Evolutionary conservation across 1,140 invertebrate genomes (phyloP).

Genomic region (Drosophila bocqueti): DNA sequence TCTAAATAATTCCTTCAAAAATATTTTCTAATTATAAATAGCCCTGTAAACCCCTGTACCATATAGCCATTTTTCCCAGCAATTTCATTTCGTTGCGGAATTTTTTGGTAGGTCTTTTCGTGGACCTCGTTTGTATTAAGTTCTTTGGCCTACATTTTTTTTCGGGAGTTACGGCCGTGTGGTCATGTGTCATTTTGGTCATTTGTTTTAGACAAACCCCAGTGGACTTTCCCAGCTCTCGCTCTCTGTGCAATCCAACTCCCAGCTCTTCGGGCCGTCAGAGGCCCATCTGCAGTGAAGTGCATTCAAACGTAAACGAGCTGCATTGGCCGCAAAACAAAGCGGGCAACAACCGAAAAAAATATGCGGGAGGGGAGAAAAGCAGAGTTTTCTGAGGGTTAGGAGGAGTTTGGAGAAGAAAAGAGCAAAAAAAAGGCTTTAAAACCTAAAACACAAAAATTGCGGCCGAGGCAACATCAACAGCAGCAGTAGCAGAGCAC

Average conservation of each 20-base stretch:
- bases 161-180: slow-evolving; percentile 1
- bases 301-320: slow-evolving; percentile 72
- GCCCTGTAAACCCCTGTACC: neutral
- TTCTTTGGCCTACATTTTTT: slow-evolving; percentile 62
- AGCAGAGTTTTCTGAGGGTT: slow-evolving; percentile 7
- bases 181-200: slow-evolving; percentile 80
- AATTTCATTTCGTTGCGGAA: slow-evolving; percentile 25
- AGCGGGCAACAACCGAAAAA: slow-evolving; percentile 39
- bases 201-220: slow-evolving; percentile 77
- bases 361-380: slow-evolving; percentile 18
- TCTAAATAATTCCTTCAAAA: neutral
- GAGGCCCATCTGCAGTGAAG: slow-evolving; percentile 48
- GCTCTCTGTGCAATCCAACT: slow-evolving; percentile 12
- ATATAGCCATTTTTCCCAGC: slow-evolving; percentile 8
- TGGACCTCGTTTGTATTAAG: slow-evolving; percentile 17
- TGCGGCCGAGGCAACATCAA: slow-evolving; percentile 70
- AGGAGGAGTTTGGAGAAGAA: neutral
- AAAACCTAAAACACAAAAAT: slow-evolving; percentile 82
- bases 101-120: slow-evolving; percentile 8
- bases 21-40: neutral
- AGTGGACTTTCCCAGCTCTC: slow-evolving; percentile 37
- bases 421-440: slow-evolving; percentile 57
- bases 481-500: slow-evolving; percentile 29
- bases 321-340: slow-evolving; percentile 54
- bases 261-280: slow-evolving; percentile 4